A percentile compares a stretch with the other conserved stretches of the same genome.
These are phyloP conservation scores for Phenacoccus solenopsis DNA, from an alignment of 1,140 invertebrate genomes.

Conservation along the genomic window DNA sequence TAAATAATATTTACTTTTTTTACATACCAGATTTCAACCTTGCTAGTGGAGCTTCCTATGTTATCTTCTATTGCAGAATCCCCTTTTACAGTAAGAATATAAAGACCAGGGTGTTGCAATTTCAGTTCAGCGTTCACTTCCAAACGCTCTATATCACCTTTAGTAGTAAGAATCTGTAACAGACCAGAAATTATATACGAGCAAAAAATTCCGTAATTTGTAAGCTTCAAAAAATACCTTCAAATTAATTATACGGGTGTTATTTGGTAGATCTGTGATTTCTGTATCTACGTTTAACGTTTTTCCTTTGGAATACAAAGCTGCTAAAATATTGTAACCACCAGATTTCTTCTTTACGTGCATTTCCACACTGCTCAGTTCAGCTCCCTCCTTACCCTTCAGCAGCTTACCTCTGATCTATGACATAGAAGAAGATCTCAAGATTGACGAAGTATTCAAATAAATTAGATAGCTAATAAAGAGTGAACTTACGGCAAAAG, in stretches of 20 bases:
- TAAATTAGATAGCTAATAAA: neutral
- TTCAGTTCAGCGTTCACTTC: neutral
- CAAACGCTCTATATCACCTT: neutral
- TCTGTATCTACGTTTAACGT: conserved; percentile 13
- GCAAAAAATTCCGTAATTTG: no score
- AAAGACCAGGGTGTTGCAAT: neutral
- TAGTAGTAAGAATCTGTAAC: neutral
- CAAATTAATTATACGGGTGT: neutral
- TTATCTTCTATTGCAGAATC: neutral
- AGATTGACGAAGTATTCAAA: neutral
- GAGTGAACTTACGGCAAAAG: conserved; percentile 23
- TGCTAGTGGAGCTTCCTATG: neutral
- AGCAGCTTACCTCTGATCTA: conserved; percentile 23
- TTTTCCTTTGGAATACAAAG: conserved; percentile 21
- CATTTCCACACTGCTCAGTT: conserved; percentile 22
- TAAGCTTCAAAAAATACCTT: neutral
- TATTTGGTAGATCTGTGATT: neutral
- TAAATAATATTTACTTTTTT: no score
- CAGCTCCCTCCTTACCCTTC: conserved; percentile 16
- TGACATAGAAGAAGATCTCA: neutral
- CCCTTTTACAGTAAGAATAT: neutral
- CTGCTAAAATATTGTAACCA: conserved; percentile 24
- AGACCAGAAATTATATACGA: neutral
- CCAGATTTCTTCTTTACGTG: conserved; percentile 18
- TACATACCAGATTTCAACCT: conserved; percentile 1